Conservation (phyloP, 2,888 invertebrate genomes). For the Melanophora roralis region DNA sequence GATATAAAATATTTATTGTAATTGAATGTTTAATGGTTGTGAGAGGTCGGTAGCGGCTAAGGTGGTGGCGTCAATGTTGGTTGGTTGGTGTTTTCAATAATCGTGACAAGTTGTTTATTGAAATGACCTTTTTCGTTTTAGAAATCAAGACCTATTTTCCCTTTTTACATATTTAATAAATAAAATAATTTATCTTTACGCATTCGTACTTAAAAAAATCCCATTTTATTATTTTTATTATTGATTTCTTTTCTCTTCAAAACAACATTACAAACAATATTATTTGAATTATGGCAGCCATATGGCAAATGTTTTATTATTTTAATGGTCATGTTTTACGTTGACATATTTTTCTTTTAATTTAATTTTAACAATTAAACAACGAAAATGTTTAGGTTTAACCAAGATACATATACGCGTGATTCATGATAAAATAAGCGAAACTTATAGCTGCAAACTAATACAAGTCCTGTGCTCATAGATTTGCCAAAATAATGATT, state of each 20-base stretch:
- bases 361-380: conserved; percentile 30
- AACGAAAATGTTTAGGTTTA: neutral
- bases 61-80: conserved; percentile 12
- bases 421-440: conserved; percentile 21
- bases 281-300: conserved; percentile 37
- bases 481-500: neutral
- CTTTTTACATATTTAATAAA: conserved; percentile 17
- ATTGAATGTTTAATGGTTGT: conserved; percentile 26
- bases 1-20: conserved; percentile 35
- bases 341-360: neutral
- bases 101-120: conserved; percentile 58
- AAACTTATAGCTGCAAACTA: conserved; percentile 39
- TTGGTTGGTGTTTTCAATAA: neutral
- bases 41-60: neutral
- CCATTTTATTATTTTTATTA: conserved; percentile 25
- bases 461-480: conserved; percentile 25
- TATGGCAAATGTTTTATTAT: conserved; percentile 44
- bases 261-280: neutral
- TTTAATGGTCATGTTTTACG: neutral
- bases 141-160: conserved; percentile 53
- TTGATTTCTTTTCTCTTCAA: conserved; percentile 15
- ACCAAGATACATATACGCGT: neutral
- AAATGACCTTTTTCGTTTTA: conserved; percentile 57
- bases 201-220: conserved; percentile 25
- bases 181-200: conserved; percentile 7